Base-by-base conservation (phyloP, 92 coral and sea anemone species). In the Bergia sp. region DNA sequence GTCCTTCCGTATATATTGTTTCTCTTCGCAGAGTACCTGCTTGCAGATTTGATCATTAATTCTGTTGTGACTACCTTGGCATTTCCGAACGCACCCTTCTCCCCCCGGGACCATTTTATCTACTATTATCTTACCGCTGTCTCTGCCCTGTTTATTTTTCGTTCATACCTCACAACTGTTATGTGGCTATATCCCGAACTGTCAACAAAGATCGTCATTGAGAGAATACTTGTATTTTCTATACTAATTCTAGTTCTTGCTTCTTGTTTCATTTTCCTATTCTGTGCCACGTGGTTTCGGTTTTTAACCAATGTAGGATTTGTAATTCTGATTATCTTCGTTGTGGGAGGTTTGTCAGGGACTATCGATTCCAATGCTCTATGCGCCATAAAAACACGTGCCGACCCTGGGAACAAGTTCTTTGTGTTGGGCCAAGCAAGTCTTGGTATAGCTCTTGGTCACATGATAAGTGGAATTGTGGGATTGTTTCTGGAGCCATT, bases 381-480 rank as follows among this genome's bases (percentile, higher is more conserved):
- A 65, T 67, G 87, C 42, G 37, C 77, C 58, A 83, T 83, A 12
- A 83, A 83, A 43, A 1, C n/a, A 23, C 76, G 65, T 36, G 87
- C 77, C 2, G 87, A 45, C 23, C 87, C 87, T 65, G 39, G 4
- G 44, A 83, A 67, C 76, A 69, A 83, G 21, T 23, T 42, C n/a
- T 83, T 83, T 67, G 53, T 83, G 42, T 18, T 83, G 41, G 65
- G 87, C 11, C 87, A 83, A 71, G 87, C 76, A 66, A 65, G 64
- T 13, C 44, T 83, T 43, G 87, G 87, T 42, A 66, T 83, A 42
- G 87, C 87, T 6, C 50, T 67, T 23, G 87, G 87, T 23, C 87
- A 83, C 77, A 83, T 83, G 87, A 83, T 69, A 29, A 83, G 87
- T 67, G 87, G 87, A 40, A 49, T 83, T 43, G 77, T 83, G n/a